These are phyloP conservation scores for Amblyjoppa proteus DNA, from an alignment of 2,888 invertebrate species.

Conservation along the genomic window DNA sequence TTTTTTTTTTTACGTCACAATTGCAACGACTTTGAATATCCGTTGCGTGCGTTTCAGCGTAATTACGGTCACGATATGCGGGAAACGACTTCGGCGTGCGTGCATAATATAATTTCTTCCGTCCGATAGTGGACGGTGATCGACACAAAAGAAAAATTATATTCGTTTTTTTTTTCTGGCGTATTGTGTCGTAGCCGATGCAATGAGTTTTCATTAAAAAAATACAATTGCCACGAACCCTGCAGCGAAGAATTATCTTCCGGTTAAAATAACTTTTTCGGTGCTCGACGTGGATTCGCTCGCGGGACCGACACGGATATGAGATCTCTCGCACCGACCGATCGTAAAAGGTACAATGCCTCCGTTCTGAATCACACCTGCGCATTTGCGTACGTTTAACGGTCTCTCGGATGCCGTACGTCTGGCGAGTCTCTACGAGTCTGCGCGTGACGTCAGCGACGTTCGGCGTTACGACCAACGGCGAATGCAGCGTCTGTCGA, in stretches of 20 bases:
- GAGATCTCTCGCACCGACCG: conserved; percentile 23
- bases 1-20: conserved; percentile 1
- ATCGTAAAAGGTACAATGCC: conserved; percentile 28
- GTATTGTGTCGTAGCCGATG: not conserved
- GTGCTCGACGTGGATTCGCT: not conserved
- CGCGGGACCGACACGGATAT: conserved; percentile 39
- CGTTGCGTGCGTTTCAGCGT: not conserved
- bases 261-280: not conserved
- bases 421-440: not conserved
- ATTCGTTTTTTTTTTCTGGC: not conserved
- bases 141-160: not conserved
- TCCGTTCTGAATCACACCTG: conserved; percentile 33
- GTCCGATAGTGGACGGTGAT: not conserved
- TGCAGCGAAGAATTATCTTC: not conserved
- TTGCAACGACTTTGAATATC: not conserved
- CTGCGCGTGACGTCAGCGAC: conserved; percentile 36
- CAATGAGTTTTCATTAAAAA: not conserved
- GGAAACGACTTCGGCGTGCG: not conserved
- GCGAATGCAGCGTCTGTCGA: conserved; percentile 45
- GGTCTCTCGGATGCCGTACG: not conserved
- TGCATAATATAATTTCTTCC: not conserved
- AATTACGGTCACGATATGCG: not conserved
- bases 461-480: conserved; percentile 21
- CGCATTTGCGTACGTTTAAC: conserved; percentile 8
- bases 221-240: not conserved